Evolutionary conservation across 2,888 invertebrate species (phyloP), one percentile per base, ranked within the genome.

Genomic region (Enoplolaimus lenunculus): DNA sequence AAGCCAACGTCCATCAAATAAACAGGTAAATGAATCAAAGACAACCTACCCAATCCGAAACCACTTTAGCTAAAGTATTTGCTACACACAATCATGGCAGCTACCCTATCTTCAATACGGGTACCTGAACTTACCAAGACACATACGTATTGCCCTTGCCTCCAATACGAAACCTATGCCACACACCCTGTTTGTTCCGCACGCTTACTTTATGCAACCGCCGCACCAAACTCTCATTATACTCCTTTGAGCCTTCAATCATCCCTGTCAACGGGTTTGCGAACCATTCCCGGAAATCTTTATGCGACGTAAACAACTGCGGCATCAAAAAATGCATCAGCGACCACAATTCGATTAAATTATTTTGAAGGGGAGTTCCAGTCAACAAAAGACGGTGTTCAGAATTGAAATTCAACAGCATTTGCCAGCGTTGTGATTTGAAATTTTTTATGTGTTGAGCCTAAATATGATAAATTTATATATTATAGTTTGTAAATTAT

Each of bases 401-500:
- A 0, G 92, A 91, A 80, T 92, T 90, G 82, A 95, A 93, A 82
- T 93, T 95, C 71, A 98, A 84, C 75, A 98, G 83, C 79, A 93
- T 86, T 83, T 97, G 97, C 98, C 98, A 98, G 73, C 98, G 86
- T 81, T 97, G 97, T 29, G 94, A 94, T 82, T 97, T 97, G 82
- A 97, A 98, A 84, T 98, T 98, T 84, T 98, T 99, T 73, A 98
- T 98, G 81, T 98, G 97, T 82, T 98, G 98, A 57, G 97, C 97
- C 84, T 95, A 74, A 35, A 71, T 70, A 7, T 67, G n/a, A n/a
- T n/a, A n/a, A n/a, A n/a, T n/a, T n/a, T n/a, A n/a, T n/a, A n/a
- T n/a, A n/a, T n/a, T n/a, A n/a, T n/a, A n/a, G n/a, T n/a, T n/a
- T n/a, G n/a, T n/a, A n/a, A n/a, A n/a, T n/a, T n/a, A n/a, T n/a